Conservation (phyloP, 2,113 vertebrate species). For the Cyphomyrus plagiostoma region DNA sequence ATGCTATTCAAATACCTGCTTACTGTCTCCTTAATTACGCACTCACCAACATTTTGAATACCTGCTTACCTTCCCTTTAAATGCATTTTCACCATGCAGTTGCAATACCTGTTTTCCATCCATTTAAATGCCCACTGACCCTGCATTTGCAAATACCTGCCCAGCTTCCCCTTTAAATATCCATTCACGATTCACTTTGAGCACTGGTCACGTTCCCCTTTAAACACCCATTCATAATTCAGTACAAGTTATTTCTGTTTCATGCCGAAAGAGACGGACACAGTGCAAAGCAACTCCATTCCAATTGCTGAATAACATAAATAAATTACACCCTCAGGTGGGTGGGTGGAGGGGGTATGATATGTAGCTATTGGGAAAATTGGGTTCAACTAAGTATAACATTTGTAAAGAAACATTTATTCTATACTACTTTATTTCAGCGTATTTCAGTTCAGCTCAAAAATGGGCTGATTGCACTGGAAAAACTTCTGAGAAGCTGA, state of each 20-base stretch:
- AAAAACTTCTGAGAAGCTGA: not conserved
- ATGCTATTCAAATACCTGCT: not conserved
- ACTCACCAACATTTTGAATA: not conserved
- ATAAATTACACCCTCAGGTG: not conserved
- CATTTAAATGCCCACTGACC: not conserved
- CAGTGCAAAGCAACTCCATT: not conserved
- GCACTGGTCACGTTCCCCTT: not conserved
- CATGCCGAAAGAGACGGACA: not conserved
- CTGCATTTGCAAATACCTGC: not conserved
- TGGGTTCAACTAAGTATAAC: not conserved
- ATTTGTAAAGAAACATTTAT: not conserved
- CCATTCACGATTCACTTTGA: not conserved
- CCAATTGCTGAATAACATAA: not conserved
- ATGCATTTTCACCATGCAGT: not conserved
- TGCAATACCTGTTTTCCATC: not conserved
- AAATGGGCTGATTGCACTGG: not conserved
- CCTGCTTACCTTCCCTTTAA: not conserved
- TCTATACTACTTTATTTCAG: not conserved
- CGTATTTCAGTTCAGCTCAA: not conserved
- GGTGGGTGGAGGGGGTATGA: not conserved
- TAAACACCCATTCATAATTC: slow-evolving; percentile 14
- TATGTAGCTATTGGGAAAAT: slow-evolving; percentile 2
- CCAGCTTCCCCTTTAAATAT: not conserved
- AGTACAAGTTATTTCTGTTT: slow-evolving; percentile 10
- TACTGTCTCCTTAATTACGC: not conserved